phyloP scores from a whole-genome alignment of 1,140 invertebrate genomes.

The Cydia strobilella region DNA sequence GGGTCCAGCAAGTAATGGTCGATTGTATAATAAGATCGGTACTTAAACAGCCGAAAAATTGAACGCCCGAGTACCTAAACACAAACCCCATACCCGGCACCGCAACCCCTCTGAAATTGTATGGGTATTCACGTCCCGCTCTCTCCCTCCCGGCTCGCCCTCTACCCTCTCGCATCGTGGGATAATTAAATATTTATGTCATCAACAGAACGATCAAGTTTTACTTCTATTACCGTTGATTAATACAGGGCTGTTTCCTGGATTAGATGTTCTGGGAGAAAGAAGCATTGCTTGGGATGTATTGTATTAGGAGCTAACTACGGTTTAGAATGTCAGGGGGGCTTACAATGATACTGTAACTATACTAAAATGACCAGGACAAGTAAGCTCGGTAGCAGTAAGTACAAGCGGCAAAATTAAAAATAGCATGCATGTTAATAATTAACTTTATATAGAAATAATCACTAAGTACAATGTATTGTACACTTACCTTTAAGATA shows the following conservation, averaged over 20 bases:
- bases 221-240: slow-evolving; percentile 29
- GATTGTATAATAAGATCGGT: slow-evolving; percentile 22
- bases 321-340: no score
- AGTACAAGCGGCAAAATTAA: not conserved
- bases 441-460: slow-evolving; percentile 37
- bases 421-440: not conserved
- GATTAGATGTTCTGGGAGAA: not conserved
- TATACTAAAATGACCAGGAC: not conserved
- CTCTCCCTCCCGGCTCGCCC: slow-evolving; percentile 58
- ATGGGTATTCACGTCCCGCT: slow-evolving; percentile 53
- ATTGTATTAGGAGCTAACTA: not conserved
- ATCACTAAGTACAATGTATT: slow-evolving; percentile 5
- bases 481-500: slow-evolving; percentile 56
- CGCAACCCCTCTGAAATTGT: slow-evolving; percentile 65
- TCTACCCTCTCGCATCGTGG: slow-evolving; percentile 61
- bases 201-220: slow-evolving; percentile 49
- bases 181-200: slow-evolving; percentile 79
- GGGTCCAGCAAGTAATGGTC: slow-evolving; percentile 28
- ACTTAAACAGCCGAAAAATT: slow-evolving; percentile 32
- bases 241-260: slow-evolving; percentile 18
- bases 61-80: slow-evolving; percentile 32
- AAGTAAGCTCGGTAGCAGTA: not conserved
- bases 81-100: slow-evolving; percentile 66
- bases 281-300: not conserved
- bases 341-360: not conserved